A percentile compares a stretch with the other conserved stretches of the same genome.
Conservation (phyloP, 37 sponge, comb jelly and placozoan genomes). For the Chondrilla cf. caribensis region DNA sequence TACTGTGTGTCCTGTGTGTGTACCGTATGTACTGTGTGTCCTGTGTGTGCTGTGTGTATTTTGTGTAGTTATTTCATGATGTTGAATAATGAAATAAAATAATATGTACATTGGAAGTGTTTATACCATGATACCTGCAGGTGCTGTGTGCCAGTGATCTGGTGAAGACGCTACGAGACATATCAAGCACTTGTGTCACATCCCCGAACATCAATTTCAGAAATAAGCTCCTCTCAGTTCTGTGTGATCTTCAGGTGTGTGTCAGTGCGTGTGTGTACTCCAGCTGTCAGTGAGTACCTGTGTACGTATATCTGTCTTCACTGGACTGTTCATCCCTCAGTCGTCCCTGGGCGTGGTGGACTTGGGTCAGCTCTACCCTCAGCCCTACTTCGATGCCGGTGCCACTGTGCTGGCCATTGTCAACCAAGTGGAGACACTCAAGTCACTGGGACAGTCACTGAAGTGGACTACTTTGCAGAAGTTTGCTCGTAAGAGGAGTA, state of each 20-base stretch:
- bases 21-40: no score
- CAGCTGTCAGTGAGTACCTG: not conserved
- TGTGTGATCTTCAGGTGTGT: conserved; percentile 49
- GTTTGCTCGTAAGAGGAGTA: not conserved
- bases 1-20: no score
- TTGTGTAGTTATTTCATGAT: no score
- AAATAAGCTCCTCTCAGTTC: conserved; percentile 45
- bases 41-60: no score
- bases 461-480: conserved; percentile 6
- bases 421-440: conserved; percentile 26
- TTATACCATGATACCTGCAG: no score
- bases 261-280: not conserved
- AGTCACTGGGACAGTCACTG: conserved; percentile 26
- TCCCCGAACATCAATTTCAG: conserved; percentile 65
- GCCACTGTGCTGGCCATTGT: conserved; percentile 58
- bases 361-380: conserved; percentile 61
- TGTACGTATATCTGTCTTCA: not conserved
- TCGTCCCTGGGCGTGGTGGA: conserved; percentile 35
- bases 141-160: conserved; percentile 71
- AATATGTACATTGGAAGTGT: no score
- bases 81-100: no score
- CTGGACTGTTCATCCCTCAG: conserved; percentile 18
- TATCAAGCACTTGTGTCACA: conserved; percentile 37
- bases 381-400: conserved; percentile 54
- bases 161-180: conserved; percentile 43